phyloP scores from a whole-genome alignment of 2,888 invertebrate genomes.

The Nesidiocoris tenuis region DNA sequence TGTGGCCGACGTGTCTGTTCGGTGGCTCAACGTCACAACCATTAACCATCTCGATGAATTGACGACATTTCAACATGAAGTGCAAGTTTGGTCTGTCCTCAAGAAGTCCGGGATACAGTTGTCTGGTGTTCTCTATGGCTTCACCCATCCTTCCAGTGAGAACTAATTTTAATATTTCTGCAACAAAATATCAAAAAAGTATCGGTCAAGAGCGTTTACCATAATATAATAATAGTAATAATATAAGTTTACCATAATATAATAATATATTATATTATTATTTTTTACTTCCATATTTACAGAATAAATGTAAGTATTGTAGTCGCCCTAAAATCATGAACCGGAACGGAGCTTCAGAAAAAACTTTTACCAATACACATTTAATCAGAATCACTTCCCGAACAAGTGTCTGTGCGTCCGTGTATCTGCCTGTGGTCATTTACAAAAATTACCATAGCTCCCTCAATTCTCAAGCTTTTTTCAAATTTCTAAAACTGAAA shows the following conservation, averaged over 20 bases:
- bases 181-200: slow-evolving; percentile 46
- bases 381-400: no score
- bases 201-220: background rate
- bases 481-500: no score
- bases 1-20: slow-evolving; percentile 56
- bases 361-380: no score
- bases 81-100: slow-evolving; percentile 87
- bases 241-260: background rate
- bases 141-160: slow-evolving; percentile 92
- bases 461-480: no score
- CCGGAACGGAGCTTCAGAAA: no score
- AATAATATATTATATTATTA: background rate
- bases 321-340: no score
- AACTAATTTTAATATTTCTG: slow-evolving; percentile 91
- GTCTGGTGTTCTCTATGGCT: slow-evolving; percentile 86
- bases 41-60: slow-evolving; percentile 98
- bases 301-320: no score
- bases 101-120: slow-evolving; percentile 88
- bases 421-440: no score
- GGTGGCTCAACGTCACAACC: slow-evolving; percentile 72
- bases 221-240: background rate
- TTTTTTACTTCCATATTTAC: no score
- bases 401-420: no score
- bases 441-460: no score
- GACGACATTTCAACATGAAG: slow-evolving; percentile 94